Conservation (phyloP, 2,888 invertebrate species). For the Conus canariensis region DNA sequence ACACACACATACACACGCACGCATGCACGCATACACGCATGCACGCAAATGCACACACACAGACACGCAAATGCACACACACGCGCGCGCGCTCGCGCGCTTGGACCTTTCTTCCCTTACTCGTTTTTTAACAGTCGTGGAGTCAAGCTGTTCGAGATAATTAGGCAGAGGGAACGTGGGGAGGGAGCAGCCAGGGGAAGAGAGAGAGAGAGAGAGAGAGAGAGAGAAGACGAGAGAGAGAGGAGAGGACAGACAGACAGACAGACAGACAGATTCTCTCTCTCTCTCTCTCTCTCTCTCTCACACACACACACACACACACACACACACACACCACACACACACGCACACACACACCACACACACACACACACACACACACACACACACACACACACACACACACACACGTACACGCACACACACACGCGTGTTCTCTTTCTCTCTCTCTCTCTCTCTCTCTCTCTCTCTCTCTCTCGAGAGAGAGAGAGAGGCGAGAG, state of each 20-base stretch:
- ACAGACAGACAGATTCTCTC: too few relatives aligned
- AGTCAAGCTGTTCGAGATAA: conserved; percentile 11
- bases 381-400: too few relatives aligned
- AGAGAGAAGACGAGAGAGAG: not conserved
- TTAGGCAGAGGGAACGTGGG: not conserved
- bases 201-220: not conserved
- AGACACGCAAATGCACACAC: not conserved
- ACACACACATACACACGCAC: not conserved
- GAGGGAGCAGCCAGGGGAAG: not conserved
- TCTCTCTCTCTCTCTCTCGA: too few relatives aligned
- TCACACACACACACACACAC: too few relatives aligned
- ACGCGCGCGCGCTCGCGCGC: not conserved
- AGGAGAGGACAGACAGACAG: not conserved
- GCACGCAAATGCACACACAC: not conserved
- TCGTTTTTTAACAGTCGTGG: not conserved
- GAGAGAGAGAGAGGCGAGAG: not conserved
- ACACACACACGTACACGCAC: too few relatives aligned
- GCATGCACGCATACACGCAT: not conserved
- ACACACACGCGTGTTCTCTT: too few relatives aligned
- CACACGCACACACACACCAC: too few relatives aligned
- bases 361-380: too few relatives aligned
- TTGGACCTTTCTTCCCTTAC: not conserved
- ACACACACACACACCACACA: too few relatives aligned
- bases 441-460: too few relatives aligned
- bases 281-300: too few relatives aligned